Conservation (phyloP, 2,888 invertebrate genomes). For the Neria commutata region DNA sequence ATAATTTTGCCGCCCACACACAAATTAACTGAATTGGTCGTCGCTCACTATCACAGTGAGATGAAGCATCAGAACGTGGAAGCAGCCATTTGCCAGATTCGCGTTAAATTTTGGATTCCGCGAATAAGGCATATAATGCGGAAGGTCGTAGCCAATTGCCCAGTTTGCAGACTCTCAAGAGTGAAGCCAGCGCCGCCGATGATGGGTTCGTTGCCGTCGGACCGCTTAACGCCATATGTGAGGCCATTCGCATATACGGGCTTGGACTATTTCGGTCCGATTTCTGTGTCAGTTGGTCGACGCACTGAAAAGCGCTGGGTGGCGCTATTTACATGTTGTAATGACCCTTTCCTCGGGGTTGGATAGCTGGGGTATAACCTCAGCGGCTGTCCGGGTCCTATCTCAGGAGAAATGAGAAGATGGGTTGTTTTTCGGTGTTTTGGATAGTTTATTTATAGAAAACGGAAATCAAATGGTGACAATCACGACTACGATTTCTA, state of each 20-base stretch:
- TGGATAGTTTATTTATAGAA: too few relatives aligned
- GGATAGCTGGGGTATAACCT: too few relatives aligned
- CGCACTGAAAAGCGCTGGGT: constrained; percentile 6
- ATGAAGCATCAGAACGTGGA: constrained; percentile 22
- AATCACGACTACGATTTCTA: too few relatives aligned
- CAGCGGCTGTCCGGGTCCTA: too few relatives aligned
- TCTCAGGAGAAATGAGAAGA: too few relatives aligned
- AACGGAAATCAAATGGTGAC: too few relatives aligned
- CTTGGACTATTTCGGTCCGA: constrained; percentile 27
- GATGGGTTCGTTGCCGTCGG: constrained; percentile 27
- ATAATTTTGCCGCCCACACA: constrained; percentile 16
- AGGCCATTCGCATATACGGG: constrained; percentile 28
- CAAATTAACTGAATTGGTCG: constrained; percentile 5
- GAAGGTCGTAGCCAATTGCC: not conserved
- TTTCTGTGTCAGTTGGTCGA: constrained; percentile 23
- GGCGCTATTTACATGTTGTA: not conserved
- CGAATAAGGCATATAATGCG: constrained; percentile 10
- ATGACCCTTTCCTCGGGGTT: too few relatives aligned
- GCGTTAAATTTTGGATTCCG: not conserved
- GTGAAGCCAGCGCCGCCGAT: constrained; percentile 16
- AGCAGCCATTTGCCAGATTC: constrained; percentile 9
- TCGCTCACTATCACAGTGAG: not conserved
- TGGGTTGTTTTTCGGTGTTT: too few relatives aligned
- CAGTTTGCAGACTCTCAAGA: not conserved
- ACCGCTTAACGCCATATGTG: constrained; percentile 20